These are phyloP conservation scores for Sterrhoptilus dennistouni DNA, from an alignment of 2,113 vertebrate species.

Conservation along the genomic window DNA sequence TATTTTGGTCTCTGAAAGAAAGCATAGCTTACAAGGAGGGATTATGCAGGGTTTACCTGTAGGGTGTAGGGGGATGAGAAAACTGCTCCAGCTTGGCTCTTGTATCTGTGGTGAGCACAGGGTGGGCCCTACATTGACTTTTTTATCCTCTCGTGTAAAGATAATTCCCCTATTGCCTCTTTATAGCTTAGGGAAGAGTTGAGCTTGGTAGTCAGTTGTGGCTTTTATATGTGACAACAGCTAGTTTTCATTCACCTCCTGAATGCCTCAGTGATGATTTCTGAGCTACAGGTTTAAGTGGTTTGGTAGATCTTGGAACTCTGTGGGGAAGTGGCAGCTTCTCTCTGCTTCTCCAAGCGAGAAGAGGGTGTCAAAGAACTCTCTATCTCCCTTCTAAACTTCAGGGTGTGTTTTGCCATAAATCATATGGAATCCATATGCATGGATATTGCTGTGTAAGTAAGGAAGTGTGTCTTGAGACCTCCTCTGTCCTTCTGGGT, in stretches of 20 bases:
- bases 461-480: neutral
- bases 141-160: neutral
- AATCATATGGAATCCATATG: rapidly evolving
- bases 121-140: rapidly evolving
- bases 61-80: neutral
- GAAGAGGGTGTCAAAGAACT: neutral
- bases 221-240: neutral
- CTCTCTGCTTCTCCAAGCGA: neutral
- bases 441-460: neutral
- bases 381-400: neutral
- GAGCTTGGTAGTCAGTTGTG: neutral
- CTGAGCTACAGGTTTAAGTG: neutral
- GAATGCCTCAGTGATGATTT: neutral
- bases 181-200: neutral
- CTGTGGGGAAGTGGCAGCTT: neutral
- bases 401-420: neutral
- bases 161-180: neutral
- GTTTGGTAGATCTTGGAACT: neutral
- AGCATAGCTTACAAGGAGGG: neutral
- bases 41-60: neutral
- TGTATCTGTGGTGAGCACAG: neutral
- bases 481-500: neutral
- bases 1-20: neutral
- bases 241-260: neutral
- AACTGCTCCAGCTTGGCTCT: neutral